Percentiles rank a stretch among this genome's conserved stretches.
Conservation (phyloP, 2,113 vertebrate genomes). For the Lichenostomus cassidix region DNA sequence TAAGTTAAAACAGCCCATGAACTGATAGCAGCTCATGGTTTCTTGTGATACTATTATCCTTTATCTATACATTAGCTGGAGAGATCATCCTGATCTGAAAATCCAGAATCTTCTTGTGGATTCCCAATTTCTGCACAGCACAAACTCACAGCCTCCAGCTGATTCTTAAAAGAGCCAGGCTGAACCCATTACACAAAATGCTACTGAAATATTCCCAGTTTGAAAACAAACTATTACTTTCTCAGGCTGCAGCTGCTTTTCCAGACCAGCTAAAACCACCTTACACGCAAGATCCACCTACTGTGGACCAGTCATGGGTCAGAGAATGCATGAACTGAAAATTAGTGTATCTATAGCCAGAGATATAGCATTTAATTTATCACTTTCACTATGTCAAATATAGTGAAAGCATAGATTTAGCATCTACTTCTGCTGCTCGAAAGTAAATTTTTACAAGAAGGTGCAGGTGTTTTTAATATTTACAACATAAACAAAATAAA, state of each 20-base stretch:
- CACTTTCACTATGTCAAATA: not conserved
- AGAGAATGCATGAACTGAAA: not conserved
- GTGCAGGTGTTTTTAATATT: not conserved
- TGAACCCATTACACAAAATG: not conserved
- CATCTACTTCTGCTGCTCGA: not conserved
- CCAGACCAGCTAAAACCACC: not conserved
- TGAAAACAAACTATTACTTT: not conserved
- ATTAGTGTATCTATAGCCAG: not conserved
- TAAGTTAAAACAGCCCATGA: not conserved
- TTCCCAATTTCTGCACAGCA: not conserved
- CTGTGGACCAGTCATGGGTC: not conserved
- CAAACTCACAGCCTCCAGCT: not conserved
- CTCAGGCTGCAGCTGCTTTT: not conserved
- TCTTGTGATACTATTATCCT: not conserved
- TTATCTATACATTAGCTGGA: not conserved
- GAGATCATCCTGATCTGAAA: not conserved
- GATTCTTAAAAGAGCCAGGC: not conserved
- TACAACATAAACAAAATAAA: not conserved
- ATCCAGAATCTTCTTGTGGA: not conserved
- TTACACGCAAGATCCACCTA: not conserved
- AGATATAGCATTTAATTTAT: not conserved
- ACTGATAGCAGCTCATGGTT: not conserved
- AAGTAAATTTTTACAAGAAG: not conserved
- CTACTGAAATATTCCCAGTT: not conserved
- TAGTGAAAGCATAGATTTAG: not conserved